Evolutionary conservation across 2,797 vertebrate species (phyloP).

Genomic region (Oryzias sinensis): DNA sequence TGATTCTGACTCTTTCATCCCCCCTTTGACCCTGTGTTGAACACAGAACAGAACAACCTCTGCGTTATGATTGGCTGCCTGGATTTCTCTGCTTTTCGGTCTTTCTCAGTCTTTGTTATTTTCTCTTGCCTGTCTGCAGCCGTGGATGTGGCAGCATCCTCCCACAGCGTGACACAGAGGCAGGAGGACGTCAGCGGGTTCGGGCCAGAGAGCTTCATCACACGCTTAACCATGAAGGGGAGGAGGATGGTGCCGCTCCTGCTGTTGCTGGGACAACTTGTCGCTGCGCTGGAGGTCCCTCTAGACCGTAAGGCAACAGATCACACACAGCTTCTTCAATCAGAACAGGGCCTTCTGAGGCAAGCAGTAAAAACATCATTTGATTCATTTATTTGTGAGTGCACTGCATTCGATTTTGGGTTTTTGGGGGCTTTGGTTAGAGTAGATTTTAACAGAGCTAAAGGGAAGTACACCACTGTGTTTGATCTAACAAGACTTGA

Average conservation of each 20-base stretch:
- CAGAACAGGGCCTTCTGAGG: not conserved
- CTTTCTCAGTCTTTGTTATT: slow-evolving; percentile 13
- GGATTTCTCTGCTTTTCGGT: slow-evolving; percentile 20
- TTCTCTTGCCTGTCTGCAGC: slow-evolving; percentile 46
- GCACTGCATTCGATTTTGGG: no score
- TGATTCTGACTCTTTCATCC: slow-evolving; percentile 19
- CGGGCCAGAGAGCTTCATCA: slow-evolving; percentile 64
- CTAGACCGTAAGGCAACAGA: slow-evolving; percentile 88
- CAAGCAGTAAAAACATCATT: not conserved
- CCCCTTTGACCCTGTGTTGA: slow-evolving; percentile 26
- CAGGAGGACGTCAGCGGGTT: slow-evolving; percentile 54
- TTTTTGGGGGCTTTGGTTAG: no score
- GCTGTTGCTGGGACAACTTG: slow-evolving; percentile 83
- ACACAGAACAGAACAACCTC: slow-evolving; percentile 36
- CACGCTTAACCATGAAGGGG: slow-evolving; percentile 78
- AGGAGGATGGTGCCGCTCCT: slow-evolving; percentile 76
- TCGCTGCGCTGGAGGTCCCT: slow-evolving; percentile 89
- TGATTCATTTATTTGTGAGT: not conserved
- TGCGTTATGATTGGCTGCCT: slow-evolving; percentile 39
- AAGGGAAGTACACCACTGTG: no score
- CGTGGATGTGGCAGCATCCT: slow-evolving; percentile 57
- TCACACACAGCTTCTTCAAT: not conserved
- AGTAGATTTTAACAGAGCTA: no score
- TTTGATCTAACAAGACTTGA: no score
- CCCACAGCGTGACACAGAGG: slow-evolving; percentile 50